phyloP scores from a whole-genome alignment of 1,140 invertebrate genomes.

The Hestina assimilis region DNA sequence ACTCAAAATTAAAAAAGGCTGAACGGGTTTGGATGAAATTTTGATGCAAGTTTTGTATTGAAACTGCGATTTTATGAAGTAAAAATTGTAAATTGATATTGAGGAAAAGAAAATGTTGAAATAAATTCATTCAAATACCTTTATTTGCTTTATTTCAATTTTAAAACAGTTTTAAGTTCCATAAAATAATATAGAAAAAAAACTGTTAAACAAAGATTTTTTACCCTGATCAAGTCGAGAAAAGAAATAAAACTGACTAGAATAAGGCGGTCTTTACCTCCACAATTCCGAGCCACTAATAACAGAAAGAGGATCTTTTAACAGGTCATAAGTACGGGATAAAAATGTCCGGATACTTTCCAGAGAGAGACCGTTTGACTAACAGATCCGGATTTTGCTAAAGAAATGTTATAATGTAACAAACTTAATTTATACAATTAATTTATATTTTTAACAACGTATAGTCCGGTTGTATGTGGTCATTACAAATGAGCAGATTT shows the following conservation, averaged over 20 bases:
- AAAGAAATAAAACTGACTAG: constrained; percentile 13
- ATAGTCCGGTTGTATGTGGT: too few relatives aligned
- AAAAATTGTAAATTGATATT: neutral
- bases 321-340: constrained; percentile 54
- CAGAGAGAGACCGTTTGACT: constrained; percentile 49
- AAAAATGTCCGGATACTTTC: constrained; percentile 66
- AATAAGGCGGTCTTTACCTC: constrained; percentile 27
- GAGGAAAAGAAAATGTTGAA: neutral
- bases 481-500: too few relatives aligned
- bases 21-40: too few relatives aligned
- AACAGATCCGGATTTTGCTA: constrained; percentile 46
- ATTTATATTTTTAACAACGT: too few relatives aligned
- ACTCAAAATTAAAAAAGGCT: too few relatives aligned
- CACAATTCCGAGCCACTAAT: constrained; percentile 31
- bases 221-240: constrained; percentile 11
- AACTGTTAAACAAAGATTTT: neutral
- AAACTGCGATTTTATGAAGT: too few relatives aligned
- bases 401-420: neutral
- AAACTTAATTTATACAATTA: too few relatives aligned
- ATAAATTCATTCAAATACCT: too few relatives aligned
- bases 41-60: too few relatives aligned
- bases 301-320: constrained; percentile 31
- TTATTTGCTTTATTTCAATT: too few relatives aligned
- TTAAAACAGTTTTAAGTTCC: too few relatives aligned
- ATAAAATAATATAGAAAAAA: neutral